These are phyloP conservation scores for Gastrophryne carolinensis DNA, from an alignment of 2,797 vertebrate species.

Conservation along the genomic window DNA sequence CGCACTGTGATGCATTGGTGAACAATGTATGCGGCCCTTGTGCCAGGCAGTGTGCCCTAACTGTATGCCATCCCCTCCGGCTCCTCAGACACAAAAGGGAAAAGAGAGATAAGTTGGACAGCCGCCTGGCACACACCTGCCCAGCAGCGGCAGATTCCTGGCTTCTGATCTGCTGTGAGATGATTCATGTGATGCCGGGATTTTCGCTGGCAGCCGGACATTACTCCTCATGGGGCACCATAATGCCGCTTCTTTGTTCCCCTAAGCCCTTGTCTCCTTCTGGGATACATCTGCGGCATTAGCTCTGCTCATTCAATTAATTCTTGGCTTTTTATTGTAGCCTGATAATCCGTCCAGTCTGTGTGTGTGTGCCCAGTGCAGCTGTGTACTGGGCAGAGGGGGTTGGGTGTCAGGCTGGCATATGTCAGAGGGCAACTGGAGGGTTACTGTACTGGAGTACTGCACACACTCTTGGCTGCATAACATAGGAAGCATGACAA, in stretches of 20 bases:
- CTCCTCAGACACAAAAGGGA: slow-evolving; percentile 27
- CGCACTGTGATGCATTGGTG: slow-evolving; percentile 5
- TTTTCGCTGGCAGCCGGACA: slow-evolving; percentile 27
- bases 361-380: slow-evolving; percentile 28
- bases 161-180: slow-evolving; percentile 61
- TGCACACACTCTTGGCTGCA: no score
- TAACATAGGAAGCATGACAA: no score
- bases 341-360: slow-evolving; percentile 27
- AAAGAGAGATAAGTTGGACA: slow-evolving; percentile 46
- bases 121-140: slow-evolving; percentile 61
- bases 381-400: slow-evolving; percentile 12
- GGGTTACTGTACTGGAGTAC: no score
- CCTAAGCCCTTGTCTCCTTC: slow-evolving; percentile 43
- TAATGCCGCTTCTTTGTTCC: slow-evolving; percentile 39
- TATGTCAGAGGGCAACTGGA: no score
- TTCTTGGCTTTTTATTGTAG: slow-evolving; percentile 36
- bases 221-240: slow-evolving; percentile 33
- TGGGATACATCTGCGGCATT: slow-evolving; percentile 42
- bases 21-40: slow-evolving; percentile 2
- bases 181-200: slow-evolving; percentile 33
- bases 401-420: no score
- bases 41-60: no score
- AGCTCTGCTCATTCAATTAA: slow-evolving; percentile 39
- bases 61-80: neutral
- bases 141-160: slow-evolving; percentile 62